A percentile compares a stretch with the other conserved stretches of the same genome.
Conservation (phyloP, 1,140 invertebrate species). For the Proctacanthus coquilletti region DNA sequence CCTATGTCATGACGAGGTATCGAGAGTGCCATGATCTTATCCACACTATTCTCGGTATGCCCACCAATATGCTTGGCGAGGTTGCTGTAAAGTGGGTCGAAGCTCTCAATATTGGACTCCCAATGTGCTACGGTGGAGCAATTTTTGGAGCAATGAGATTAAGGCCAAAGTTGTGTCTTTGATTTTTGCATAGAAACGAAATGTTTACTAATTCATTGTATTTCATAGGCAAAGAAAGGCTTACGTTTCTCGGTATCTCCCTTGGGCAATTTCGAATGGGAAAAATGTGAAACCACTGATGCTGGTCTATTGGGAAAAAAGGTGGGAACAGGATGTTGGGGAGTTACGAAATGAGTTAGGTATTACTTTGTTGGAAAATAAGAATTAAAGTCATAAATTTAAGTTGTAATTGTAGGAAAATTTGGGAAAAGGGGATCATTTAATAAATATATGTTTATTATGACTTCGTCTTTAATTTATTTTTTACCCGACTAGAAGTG, state of each 20-base stretch:
- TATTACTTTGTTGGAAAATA: slow-evolving; percentile 37
- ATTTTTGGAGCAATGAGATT: slow-evolving; percentile 73
- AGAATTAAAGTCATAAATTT: no score
- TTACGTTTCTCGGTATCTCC: slow-evolving; percentile 65
- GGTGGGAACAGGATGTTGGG: slow-evolving; percentile 76
- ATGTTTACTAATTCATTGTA: slow-evolving; percentile 9
- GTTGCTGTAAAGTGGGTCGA: slow-evolving; percentile 96
- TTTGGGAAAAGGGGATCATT: no score
- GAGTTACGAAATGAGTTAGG: slow-evolving; percentile 69
- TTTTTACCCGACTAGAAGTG: no score
- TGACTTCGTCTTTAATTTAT: no score
- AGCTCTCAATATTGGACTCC: slow-evolving; percentile 74
- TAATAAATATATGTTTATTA: no score
- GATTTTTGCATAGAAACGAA: neutral
- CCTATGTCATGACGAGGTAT: slow-evolving; percentile 94
- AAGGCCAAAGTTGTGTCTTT: slow-evolving; percentile 48
- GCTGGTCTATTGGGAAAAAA: slow-evolving; percentile 81
- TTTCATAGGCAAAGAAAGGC: slow-evolving; percentile 56
- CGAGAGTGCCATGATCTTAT: slow-evolving; percentile 92
- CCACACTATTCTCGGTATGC: slow-evolving; percentile 82
- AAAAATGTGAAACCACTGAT: slow-evolving; percentile 50
- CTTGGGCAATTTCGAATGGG: slow-evolving; percentile 78
- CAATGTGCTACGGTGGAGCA: slow-evolving; percentile 78
- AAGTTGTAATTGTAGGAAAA: no score
- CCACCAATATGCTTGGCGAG: slow-evolving; percentile 86